These are phyloP conservation scores for Pavo muticus DNA, from an alignment of 2,113 vertebrate genomes.

Conservation along the genomic window DNA sequence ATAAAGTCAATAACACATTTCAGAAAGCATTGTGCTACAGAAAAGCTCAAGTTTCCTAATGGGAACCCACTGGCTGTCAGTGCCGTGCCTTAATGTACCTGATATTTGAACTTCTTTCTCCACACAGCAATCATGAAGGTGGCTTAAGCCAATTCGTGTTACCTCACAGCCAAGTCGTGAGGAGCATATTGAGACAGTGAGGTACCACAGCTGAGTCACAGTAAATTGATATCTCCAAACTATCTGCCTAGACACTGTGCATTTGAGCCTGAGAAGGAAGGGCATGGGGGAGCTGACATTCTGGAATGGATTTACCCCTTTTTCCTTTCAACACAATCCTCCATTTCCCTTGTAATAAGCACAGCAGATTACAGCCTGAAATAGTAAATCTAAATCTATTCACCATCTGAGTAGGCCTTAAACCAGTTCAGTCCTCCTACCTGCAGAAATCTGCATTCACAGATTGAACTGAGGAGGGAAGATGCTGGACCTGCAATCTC, in stretches of 20 bases:
- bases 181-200: background rate
- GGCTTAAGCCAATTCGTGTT: background rate
- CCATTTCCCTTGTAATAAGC: background rate
- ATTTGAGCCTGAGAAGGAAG: rapidly evolving
- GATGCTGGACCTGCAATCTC: rapidly evolving
- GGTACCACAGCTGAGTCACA: rapidly evolving
- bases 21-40: background rate
- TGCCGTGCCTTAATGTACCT: background rate
- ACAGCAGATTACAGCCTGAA: background rate
- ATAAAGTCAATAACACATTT: background rate
- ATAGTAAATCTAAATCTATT: background rate
- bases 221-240: rapidly evolving
- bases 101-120: background rate
- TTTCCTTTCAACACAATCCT: background rate
- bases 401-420: background rate
- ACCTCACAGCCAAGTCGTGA: background rate
- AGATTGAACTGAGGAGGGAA: background rate
- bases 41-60: background rate
- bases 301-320: background rate
- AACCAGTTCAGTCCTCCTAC: background rate
- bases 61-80: background rate
- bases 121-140: background rate
- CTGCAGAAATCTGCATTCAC: background rate
- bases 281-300: background rate
- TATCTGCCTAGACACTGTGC: rapidly evolving